Evolutionary conservation across 1,140 invertebrate species (phyloP).

Genomic region (Microplitis demolitor): DNA sequence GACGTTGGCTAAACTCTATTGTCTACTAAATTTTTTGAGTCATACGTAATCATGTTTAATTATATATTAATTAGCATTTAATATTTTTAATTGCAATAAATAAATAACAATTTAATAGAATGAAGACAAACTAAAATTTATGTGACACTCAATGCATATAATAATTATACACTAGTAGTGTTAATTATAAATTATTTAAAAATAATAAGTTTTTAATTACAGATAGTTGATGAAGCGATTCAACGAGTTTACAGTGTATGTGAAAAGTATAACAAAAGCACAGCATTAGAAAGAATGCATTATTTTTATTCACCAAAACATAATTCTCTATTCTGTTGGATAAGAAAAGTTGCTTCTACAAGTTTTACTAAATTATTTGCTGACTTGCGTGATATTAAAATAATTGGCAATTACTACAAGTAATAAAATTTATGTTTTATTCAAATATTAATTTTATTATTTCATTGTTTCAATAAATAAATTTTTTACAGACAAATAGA

Average conservation of each 20-base stretch:
- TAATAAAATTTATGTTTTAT: conserved; percentile 31
- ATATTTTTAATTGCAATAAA: no score
- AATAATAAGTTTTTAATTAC: conserved; percentile 19
- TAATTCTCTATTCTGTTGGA: conserved; percentile 56
- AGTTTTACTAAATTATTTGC: conserved; percentile 57
- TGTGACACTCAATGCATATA: no score
- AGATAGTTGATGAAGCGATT: conserved; percentile 32
- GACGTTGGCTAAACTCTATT: no score
- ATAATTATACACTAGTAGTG: no score
- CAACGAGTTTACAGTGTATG: conserved; percentile 43
- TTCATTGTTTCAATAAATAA: conserved; percentile 40
- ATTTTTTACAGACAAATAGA: conserved; percentile 47
- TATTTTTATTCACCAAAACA: conserved; percentile 51
- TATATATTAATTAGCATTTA: no score
- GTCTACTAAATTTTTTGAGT: no score
- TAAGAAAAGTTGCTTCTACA: conserved; percentile 57
- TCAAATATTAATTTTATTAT: conserved; percentile 14
- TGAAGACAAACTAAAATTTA: no score
- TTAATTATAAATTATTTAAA: no score
- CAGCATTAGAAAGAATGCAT: conserved; percentile 41
- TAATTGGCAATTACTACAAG: conserved; percentile 44
- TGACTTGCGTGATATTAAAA: conserved; percentile 40
- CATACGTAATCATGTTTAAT: no score
- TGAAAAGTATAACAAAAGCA: conserved; percentile 47
- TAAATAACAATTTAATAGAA: no score